Evolutionary conservation across 1,140 invertebrate species (phyloP).

Genomic region (Eumeta japonica): DNA sequence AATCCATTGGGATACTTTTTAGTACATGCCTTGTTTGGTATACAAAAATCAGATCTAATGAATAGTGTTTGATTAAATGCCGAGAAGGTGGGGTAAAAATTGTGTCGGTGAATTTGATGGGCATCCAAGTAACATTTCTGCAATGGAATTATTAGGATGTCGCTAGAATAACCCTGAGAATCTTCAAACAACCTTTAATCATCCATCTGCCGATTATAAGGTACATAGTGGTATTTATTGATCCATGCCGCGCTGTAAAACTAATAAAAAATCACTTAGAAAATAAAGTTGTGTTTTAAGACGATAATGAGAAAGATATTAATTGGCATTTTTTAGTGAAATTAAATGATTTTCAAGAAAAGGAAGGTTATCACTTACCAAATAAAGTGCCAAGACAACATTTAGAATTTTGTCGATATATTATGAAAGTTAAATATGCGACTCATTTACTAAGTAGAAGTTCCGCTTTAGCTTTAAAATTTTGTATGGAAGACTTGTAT

Average conservation of each 20-base stretch:
- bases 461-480: too few species aligned
- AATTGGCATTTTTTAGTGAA: conserved; percentile 1
- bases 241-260: conserved; percentile 4
- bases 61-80: conserved; percentile 4
- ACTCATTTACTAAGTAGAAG: conserved; percentile 4
- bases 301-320: background rate
- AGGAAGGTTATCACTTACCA: too few species aligned
- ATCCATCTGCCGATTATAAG: background rate
- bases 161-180: background rate
- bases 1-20: conserved; percentile 6
- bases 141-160: too few species aligned
- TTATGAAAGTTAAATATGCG: conserved; percentile 5
- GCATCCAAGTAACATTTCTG: background rate
- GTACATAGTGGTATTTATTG: conserved; percentile 6
- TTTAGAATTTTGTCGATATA: too few species aligned
- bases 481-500: too few species aligned
- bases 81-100: background rate
- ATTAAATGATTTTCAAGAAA: conserved; percentile 5
- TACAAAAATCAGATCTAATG: conserved; percentile 5
- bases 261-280: too few species aligned
- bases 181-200: conserved; percentile 3
- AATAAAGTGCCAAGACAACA: too few species aligned
- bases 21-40: background rate
- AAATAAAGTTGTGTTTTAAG: conserved; percentile 1
- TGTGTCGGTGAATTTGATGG: conserved; percentile 5